A percentile compares a stretch with the other conserved stretches of the same genome.
Conservation (phyloP, 2,888 invertebrate genomes). For the Nomada flava region DNA sequence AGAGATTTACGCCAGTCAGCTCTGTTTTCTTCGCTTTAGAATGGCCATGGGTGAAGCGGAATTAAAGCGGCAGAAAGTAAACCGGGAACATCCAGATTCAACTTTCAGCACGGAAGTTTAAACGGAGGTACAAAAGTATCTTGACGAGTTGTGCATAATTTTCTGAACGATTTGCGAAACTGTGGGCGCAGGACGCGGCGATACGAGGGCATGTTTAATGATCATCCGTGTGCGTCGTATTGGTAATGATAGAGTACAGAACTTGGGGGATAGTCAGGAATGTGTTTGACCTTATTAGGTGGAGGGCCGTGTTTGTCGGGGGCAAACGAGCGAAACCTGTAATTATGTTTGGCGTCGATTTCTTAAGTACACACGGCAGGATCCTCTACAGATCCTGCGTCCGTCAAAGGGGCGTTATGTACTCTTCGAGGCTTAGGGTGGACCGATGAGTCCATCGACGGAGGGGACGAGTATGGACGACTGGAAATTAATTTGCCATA, state of each 20-base stretch:
- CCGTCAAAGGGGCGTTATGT: slow-evolving; percentile 73
- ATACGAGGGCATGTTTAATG: slow-evolving; percentile 32
- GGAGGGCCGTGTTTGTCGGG: slow-evolving; percentile 74
- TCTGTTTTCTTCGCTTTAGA: slow-evolving; percentile 16
- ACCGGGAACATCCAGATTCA: neutral
- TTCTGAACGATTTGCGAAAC: slow-evolving; percentile 19
- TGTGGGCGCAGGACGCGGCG: neutral
- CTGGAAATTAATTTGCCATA: slow-evolving; percentile 54
- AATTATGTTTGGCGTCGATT: slow-evolving; percentile 82
- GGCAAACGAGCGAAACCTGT: slow-evolving; percentile 80
- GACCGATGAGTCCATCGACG: slow-evolving; percentile 51
- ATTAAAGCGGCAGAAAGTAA: neutral
- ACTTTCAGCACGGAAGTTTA: neutral
- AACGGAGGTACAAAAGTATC: neutral
- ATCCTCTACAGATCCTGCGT: slow-evolving; percentile 63
- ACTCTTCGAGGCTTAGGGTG: slow-evolving; percentile 55
- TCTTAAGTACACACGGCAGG: slow-evolving; percentile 77
- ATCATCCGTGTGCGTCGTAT: slow-evolving; percentile 24
- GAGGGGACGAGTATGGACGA: slow-evolving; percentile 26
- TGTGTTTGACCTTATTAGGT: slow-evolving; percentile 76
- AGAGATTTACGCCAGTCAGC: slow-evolving; percentile 20
- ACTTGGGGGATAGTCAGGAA: slow-evolving; percentile 51
- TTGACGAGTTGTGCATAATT: slow-evolving; percentile 11
- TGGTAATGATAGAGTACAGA: slow-evolving; percentile 34
- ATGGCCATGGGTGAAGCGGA: slow-evolving; percentile 10